Base-by-base conservation (phyloP, 2,888 invertebrate species). In the Neocrepidodera transversa region DNA sequence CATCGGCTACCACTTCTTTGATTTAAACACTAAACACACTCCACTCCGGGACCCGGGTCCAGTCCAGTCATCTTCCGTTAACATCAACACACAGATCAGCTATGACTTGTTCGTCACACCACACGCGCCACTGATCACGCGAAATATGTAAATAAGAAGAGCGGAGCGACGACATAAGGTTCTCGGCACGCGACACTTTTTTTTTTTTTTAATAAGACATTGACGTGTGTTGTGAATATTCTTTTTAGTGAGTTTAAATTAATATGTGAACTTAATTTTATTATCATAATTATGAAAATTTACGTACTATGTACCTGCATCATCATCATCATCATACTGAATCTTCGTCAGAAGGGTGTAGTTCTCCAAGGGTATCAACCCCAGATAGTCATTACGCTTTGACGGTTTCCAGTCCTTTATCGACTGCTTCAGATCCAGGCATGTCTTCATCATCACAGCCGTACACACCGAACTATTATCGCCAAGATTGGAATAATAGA, bases 401-500 rank as follows among this genome's bases (percentile, higher is more conserved):
- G 48, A 73, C 73, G 10, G 71, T 75, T 50, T 71, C 75, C 23
- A 77, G 76, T 57, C 76, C 76, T 0, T 59, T 72, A 45, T 74
- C 75, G 5, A 70, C 70, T 36, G 64, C 71, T 10, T 76, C 76
- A 2, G 78, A 77, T 60, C 74, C 77, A 50, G 77, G 78, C 14
- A 78, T 78, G 75, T 78, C 79, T 10, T 76, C 78, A 8, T 78
- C 79, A 10, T 76, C 78, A 8, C 78, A 79, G 60, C 76, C 76
- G 7, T 79, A 79, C 71, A 75, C 76, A 18, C 77, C 79, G 17
- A 78, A 77, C 56, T 76, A 75, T 65, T 77, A 74, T 70, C 58
- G 69, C 43, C 70, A 74, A 49, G 68, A 70, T 55, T 67, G 70
- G 51, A 64, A 67, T 16, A 72, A 73, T 23, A 68, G 70, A 76